Evolutionary conservation across 2,113 vertebrate species (phyloP).

Genomic region (Serilophus lunatus): DNA sequence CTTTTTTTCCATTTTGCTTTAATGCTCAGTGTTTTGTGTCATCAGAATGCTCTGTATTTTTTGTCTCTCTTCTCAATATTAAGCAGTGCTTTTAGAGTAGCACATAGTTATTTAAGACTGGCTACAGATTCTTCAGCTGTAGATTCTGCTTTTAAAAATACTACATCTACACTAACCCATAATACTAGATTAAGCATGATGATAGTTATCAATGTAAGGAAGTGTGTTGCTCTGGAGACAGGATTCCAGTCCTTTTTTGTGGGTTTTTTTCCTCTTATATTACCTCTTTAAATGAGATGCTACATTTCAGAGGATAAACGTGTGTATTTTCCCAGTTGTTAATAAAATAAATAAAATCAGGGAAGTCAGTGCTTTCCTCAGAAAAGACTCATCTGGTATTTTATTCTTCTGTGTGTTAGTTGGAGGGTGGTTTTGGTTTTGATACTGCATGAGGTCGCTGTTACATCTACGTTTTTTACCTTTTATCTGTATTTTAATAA

Average conservation of each 20-base stretch:
- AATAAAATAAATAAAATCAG: conserved; percentile 15
- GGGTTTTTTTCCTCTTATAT: not conserved
- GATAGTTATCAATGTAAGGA: not conserved
- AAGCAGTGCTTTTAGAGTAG: not conserved
- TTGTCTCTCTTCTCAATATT: not conserved
- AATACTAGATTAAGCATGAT: not conserved
- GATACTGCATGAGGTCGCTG: not conserved
- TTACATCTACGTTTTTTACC: not conserved
- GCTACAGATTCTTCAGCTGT: not conserved
- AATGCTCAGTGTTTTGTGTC: not conserved
- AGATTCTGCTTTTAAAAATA: not conserved
- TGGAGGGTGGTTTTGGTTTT: not conserved
- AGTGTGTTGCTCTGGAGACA: not conserved
- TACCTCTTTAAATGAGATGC: not conserved
- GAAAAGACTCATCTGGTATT: not conserved
- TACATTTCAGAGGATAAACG: not conserved
- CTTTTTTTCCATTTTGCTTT: not conserved
- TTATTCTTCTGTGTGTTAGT: not conserved
- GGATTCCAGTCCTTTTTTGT: not conserved
- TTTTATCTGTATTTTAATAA: not conserved
- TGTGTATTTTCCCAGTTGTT: not conserved
- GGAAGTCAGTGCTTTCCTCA: not conserved
- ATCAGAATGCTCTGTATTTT: not conserved
- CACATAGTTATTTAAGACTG: not conserved
- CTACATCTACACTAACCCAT: not conserved